A percentile compares a stretch with the other conserved stretches of the same genome.
These are phyloP conservation scores for Encarsia formosa DNA, from an alignment of 2,888 invertebrate genomes.

Conservation along the genomic window DNA sequence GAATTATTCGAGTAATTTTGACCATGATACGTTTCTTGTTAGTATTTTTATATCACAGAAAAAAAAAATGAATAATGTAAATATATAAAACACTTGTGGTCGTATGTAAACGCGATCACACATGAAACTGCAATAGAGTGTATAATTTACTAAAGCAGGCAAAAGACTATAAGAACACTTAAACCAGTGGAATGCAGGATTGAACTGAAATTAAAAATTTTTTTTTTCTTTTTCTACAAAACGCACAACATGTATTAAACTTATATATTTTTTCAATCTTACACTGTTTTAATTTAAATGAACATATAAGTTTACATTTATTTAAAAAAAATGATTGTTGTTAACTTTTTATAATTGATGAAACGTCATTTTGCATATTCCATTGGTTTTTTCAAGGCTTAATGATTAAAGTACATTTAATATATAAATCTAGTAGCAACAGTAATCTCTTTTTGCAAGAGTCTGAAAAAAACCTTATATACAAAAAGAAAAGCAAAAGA, in stretches of 20 bases:
- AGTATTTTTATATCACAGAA: conserved; percentile 48
- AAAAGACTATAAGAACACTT: conserved; percentile 8
- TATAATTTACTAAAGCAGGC: conserved; percentile 7
- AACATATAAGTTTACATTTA: background rate
- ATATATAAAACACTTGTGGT: conserved; percentile 30
- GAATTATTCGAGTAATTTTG: conserved; percentile 34
- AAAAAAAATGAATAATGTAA: no score
- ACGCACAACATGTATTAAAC: background rate
- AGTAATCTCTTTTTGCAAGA: conserved; percentile 4
- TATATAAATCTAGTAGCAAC: conserved; percentile 3
- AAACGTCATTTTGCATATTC: conserved; percentile 26
- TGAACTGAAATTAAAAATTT: background rate
- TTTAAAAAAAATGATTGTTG: background rate
- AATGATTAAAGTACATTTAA: conserved; percentile 8
- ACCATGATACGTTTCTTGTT: conserved; percentile 42
- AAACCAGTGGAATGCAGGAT: conserved; percentile 32
- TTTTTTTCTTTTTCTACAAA: background rate
- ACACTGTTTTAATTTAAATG: background rate
- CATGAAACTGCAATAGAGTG: conserved; percentile 14
- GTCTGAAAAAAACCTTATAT: background rate
- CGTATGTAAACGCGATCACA: conserved; percentile 16
- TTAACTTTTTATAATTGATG: background rate
- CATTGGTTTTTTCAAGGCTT: conserved; percentile 36
- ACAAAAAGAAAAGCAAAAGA: conserved; percentile 2
- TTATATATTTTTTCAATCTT: background rate